phyloP scores from a whole-genome alignment of 2,113 vertebrate species.

The Catharus minimus region DNA sequence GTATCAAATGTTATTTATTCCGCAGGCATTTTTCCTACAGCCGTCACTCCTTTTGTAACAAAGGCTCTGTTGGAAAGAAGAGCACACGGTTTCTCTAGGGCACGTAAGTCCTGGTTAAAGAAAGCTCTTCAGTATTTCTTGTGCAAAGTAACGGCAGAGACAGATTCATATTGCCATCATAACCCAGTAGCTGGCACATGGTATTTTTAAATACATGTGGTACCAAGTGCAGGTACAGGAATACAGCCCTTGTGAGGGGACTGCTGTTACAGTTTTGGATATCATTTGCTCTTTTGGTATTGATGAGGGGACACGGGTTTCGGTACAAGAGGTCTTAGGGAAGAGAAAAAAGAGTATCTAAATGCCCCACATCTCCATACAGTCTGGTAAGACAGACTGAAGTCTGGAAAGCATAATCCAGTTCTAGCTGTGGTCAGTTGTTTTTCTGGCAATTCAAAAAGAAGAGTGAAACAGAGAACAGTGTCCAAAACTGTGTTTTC shows the following conservation, averaged over 20 bases:
- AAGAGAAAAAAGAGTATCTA: not conserved
- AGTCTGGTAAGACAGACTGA: not conserved
- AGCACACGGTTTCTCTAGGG: not conserved
- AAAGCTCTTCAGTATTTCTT: not conserved
- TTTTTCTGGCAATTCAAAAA: not conserved
- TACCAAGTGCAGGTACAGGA: not conserved
- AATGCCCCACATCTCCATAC: not conserved
- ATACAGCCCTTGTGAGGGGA: not conserved
- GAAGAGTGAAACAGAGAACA: not conserved
- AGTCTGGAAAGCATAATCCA: not conserved
- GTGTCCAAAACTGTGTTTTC: not conserved
- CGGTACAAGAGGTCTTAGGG: not conserved
- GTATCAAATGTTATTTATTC: slow-evolving; percentile 38
- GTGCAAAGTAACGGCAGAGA: not conserved
- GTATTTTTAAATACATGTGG: not conserved
- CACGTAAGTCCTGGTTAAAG: not conserved
- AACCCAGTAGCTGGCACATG: not conserved
- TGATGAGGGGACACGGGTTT: not conserved
- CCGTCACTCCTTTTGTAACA: not conserved
- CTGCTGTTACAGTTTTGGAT: not conserved
- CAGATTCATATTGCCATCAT: not conserved
- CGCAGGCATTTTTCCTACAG: not conserved
- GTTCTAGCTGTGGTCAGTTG: not conserved
- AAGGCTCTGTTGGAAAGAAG: not conserved
- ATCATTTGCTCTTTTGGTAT: not conserved